These are phyloP conservation scores for Pyrgilauda ruficollis DNA, from an alignment of 2,113 vertebrate species.

Conservation along the genomic window DNA sequence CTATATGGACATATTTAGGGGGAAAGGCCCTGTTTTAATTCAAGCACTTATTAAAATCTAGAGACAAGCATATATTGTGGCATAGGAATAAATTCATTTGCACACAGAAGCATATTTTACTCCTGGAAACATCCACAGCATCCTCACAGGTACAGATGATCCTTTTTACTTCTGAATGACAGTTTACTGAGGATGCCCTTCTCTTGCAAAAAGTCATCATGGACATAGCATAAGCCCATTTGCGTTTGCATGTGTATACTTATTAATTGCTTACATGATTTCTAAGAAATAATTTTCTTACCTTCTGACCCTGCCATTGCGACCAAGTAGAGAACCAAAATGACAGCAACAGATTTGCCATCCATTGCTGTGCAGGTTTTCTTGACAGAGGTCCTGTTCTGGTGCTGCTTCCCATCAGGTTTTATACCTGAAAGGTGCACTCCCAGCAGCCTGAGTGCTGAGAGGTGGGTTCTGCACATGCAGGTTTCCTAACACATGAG, in stretches of 20 bases:
- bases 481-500: neutral
- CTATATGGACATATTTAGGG: neutral
- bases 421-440: neutral
- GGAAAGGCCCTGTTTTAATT: neutral
- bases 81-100: neutral
- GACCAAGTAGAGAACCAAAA: slow-evolving; percentile 54
- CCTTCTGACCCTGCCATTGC: slow-evolving; percentile 68
- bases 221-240: neutral
- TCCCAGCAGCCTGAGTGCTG: neutral
- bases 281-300: slow-evolving; percentile 41
- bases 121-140: neutral
- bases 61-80: neutral
- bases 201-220: neutral
- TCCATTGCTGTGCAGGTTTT: neutral
- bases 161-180: neutral
- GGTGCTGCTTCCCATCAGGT: neutral
- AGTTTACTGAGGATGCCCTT: neutral
- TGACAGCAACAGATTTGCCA: neutral
- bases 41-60: neutral
- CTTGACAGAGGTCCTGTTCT: neutral
- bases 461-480: neutral
- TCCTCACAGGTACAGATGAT: neutral
- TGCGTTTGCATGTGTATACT: neutral
- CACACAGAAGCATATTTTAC: neutral
- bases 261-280: neutral